Evolutionary conservation across 2,113 vertebrate species (phyloP).

Genomic region (Phaethon lepturus): DNA sequence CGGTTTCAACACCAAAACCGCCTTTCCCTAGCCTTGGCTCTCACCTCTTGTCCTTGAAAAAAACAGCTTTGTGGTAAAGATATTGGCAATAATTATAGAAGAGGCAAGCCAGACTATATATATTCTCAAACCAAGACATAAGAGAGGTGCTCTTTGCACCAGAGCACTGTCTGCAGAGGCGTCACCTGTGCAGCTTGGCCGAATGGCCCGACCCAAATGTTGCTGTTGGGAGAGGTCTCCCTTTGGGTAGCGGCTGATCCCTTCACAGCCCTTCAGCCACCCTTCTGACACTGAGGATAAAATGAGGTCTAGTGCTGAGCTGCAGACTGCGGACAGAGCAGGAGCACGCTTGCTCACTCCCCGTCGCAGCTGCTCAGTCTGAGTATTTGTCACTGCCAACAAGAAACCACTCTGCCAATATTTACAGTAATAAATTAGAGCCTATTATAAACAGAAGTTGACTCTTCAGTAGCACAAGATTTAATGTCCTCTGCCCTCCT

Average conservation of each 20-base stretch:
- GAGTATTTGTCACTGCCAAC: not conserved
- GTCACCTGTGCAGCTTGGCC: fast-evolving
- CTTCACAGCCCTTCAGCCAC: no score
- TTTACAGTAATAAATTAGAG: not conserved
- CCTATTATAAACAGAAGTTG: not conserved
- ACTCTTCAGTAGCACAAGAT: not conserved
- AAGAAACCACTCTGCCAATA: fast-evolving
- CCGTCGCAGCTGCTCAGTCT: not conserved
- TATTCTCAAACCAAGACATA: not conserved
- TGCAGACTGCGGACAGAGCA: not conserved
- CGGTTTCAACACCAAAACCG: not conserved
- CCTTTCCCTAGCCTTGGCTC: not conserved
- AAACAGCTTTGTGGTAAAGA: not conserved
- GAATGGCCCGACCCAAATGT: fast-evolving
- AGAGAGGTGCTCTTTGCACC: not conserved
- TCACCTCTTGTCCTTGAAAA: not conserved
- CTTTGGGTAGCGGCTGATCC: fast-evolving
- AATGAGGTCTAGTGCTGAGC: not conserved
- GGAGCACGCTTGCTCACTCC: fast-evolving
- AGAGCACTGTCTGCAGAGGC: no score
- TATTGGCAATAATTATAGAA: no score
- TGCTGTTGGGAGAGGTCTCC: not conserved
- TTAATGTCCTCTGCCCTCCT: not conserved
- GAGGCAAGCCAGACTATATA: not conserved
- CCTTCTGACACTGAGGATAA: fast-evolving